Base-by-base conservation (phyloP, 2,888 invertebrate species). In the Chaetogeoica ovagalla region DNA sequence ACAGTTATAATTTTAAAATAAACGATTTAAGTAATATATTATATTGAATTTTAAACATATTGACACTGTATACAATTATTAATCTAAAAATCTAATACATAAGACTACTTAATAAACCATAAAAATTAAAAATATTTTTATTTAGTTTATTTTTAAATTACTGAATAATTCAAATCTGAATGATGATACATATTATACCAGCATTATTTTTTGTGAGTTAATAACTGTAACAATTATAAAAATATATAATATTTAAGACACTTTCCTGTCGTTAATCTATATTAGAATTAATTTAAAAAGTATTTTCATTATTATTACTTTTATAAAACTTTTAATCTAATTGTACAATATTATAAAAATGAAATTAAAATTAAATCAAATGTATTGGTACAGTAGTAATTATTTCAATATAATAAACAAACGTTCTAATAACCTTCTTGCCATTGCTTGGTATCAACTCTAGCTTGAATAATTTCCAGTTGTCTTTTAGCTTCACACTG, bases 401-500 rank as follows among this genome's bases (percentile, higher is more conserved):
- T n/a, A n/a, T n/a, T n/a, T n/a, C n/a, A n/a, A n/a, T n/a, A n/a
- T n/a, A n/a, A n/a, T n/a, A n/a, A 57, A 66, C 23, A 73, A 63
- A 63, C 43, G 19, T 17, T 39, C 88, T 91, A 95, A 89, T 95
- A 95, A 82, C 95, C 94, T 86, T 95, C 94, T 87, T 95, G 94
- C 87, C 90, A 96, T 83, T 93, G 93, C 86, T 93, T 91, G 23
- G 95, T 93, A 84, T 96, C 95, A 86, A 97, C 88, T 84, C 95
- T 90, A 71, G 92, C 91, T 85, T 95, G 95, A 83, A 98, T 88
- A 83, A 94, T 89, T 88, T 97, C 95, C 83, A 98, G 88, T 86
- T 97, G 96, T 72, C 98, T 89, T 85, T 95, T 93, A 9, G 98
- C 98, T 87, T 99, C 98, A 86, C 99, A 98, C 85, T 93, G 93